Percentiles rank a stretch among this genome's conserved stretches.
Conservation (phyloP, 1,140 invertebrate genomes). For the Grapholita molesta region DNA sequence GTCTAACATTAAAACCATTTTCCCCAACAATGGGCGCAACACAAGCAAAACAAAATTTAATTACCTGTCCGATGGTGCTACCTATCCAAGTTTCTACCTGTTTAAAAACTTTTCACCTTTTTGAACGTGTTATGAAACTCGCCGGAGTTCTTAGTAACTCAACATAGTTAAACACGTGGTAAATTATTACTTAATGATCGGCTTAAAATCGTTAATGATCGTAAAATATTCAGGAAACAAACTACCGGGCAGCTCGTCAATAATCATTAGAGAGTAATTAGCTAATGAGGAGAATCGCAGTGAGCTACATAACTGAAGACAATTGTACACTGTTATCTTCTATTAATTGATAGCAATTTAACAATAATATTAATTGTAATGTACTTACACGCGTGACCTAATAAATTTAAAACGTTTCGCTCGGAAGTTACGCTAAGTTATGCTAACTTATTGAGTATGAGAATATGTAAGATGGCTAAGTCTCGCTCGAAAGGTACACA, state of each 20-base stretch:
- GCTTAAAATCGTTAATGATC: neutral
- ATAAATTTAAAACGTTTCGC: no score
- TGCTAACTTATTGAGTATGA: no score
- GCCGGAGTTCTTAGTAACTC: no score
- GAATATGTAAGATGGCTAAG: no score
- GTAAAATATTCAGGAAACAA: neutral
- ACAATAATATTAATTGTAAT: no score
- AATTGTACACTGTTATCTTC: neutral
- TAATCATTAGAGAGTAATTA: neutral
- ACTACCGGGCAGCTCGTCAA: neutral
- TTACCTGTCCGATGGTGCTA: neutral
- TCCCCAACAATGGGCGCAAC: no score
- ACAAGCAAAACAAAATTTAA: no score
- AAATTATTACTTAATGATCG: neutral
- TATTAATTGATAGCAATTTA: neutral
- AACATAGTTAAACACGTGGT: neutral
- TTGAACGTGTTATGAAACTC: no score
- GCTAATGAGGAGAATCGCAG: neutral
- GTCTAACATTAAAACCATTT: no score
- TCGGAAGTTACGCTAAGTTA: no score
- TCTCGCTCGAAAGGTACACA: no score
- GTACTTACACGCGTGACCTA: no score
- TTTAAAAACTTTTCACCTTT: neutral
- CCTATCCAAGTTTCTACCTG: neutral
- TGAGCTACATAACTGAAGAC: neutral